Percentiles rank a stretch among this genome's conserved stretches.
phyloP scores from a whole-genome alignment of 1,140 invertebrate genomes.

The Macrotrachela quadricornifera region DNA sequence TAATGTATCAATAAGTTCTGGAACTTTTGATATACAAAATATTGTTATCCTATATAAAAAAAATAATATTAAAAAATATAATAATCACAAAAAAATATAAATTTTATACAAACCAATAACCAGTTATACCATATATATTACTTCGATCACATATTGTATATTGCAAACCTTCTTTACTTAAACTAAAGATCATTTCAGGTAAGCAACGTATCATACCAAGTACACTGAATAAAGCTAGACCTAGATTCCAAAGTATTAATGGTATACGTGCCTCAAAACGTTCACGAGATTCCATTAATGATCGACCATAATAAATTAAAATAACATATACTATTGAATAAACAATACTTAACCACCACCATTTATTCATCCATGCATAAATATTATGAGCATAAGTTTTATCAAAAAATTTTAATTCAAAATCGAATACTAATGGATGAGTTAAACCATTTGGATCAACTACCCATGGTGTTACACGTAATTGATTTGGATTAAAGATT shows the following conservation, averaged over 20 bases:
- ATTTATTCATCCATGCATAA: constrained; percentile 64
- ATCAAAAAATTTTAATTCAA: no score
- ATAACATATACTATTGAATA: constrained; percentile 63
- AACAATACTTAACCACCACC: constrained; percentile 70
- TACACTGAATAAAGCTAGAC: constrained; percentile 74
- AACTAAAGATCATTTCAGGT: constrained; percentile 51
- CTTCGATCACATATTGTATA: constrained; percentile 60
- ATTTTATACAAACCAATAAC: constrained; percentile 17
- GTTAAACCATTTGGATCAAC: no score
- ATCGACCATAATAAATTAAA: constrained; percentile 70
- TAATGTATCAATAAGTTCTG: constrained; percentile 83
- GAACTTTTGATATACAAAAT: constrained; percentile 76
- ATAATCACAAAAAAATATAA: background rate
- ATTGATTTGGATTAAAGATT: no score
- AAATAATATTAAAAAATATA: constrained; percentile 25
- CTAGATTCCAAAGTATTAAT: constrained; percentile 69
- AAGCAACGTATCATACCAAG: constrained; percentile 48
- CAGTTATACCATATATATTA: constrained; percentile 43
- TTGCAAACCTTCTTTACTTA: constrained; percentile 66
- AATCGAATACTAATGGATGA: no score
- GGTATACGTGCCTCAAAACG: constrained; percentile 62
- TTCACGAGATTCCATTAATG: constrained; percentile 67
- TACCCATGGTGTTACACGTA: no score
- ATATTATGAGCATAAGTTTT: no score
- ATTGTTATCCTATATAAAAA: constrained; percentile 62